Conservation (phyloP, 2,113 vertebrate species). For the Petromus typicus region DNA sequence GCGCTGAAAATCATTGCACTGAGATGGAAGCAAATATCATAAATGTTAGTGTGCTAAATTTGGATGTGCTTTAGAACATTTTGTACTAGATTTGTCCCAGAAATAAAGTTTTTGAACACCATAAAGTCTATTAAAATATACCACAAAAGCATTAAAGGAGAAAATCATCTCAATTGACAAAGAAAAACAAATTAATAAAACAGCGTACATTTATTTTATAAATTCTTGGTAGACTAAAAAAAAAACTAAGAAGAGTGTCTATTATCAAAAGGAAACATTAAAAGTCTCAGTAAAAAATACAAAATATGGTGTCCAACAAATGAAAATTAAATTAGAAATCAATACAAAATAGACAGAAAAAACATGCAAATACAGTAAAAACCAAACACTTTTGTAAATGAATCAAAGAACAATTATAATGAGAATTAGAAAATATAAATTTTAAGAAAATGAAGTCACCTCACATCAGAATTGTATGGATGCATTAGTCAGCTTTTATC, state of each 20-base stretch:
- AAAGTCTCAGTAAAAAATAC: background rate
- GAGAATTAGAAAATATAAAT: background rate
- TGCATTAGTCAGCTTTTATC: background rate
- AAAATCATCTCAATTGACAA: background rate
- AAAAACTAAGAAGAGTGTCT: background rate
- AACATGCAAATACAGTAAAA: background rate
- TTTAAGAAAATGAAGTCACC: background rate
- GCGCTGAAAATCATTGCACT: background rate
- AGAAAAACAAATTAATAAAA: background rate
- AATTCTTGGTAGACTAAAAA: background rate
- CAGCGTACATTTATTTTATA: background rate
- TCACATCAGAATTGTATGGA: background rate
- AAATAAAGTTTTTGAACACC: constrained; percentile 5
- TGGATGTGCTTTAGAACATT: background rate
- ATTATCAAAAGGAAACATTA: background rate
- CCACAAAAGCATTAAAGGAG: background rate
- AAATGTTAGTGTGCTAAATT: background rate
- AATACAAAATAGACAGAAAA: background rate
- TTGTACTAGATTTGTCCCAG: background rate
- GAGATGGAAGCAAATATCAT: background rate
- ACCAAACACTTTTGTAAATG: background rate
- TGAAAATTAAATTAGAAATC: background rate
- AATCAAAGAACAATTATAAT: background rate
- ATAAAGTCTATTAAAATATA: constrained; percentile 1
- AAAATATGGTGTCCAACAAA: background rate